Evolutionary conservation across 2,888 invertebrate species (phyloP).

Genomic region (Nephrotoma appendiculata): DNA sequence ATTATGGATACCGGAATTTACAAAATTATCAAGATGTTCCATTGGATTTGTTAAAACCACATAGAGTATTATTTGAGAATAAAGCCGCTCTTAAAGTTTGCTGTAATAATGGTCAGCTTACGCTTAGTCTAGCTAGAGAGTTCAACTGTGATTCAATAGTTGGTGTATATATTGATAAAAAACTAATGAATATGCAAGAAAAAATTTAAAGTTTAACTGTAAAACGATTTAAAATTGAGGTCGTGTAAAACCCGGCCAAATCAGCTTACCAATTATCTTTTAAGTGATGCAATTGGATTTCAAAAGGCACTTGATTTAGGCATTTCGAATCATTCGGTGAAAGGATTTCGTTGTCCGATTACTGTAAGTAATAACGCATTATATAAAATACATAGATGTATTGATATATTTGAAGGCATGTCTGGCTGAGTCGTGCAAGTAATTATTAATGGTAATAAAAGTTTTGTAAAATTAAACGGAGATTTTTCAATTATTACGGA

Average conservation of each 20-base stretch:
- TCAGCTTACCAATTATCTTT: slow-evolving; percentile 51
- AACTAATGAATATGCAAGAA: slow-evolving; percentile 35
- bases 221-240: background rate
- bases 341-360: slow-evolving; percentile 48
- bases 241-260: slow-evolving; percentile 49
- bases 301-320: slow-evolving; percentile 43
- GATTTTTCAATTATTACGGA: slow-evolving; percentile 16
- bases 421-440: background rate
- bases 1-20: slow-evolving; percentile 71
- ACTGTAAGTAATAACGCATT: slow-evolving; percentile 23
- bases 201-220: background rate
- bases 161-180: slow-evolving; percentile 73
- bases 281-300: slow-evolving; percentile 52
- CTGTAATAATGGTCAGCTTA: slow-evolving; percentile 74
- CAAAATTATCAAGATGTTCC: slow-evolving; percentile 52
- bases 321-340: slow-evolving; percentile 43
- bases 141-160: slow-evolving; percentile 52
- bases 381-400: no score
- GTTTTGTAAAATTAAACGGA: background rate
- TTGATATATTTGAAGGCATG: background rate
- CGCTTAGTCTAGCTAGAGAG: slow-evolving; percentile 58
- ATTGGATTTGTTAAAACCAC: slow-evolving; percentile 44
- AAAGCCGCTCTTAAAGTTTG: slow-evolving; percentile 75
- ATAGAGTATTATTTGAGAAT: slow-evolving; percentile 50
- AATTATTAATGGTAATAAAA: background rate